Evolutionary conservation across 2,888 invertebrate species (phyloP).

Genomic region (Caenorhabditis doughertyi): DNA sequence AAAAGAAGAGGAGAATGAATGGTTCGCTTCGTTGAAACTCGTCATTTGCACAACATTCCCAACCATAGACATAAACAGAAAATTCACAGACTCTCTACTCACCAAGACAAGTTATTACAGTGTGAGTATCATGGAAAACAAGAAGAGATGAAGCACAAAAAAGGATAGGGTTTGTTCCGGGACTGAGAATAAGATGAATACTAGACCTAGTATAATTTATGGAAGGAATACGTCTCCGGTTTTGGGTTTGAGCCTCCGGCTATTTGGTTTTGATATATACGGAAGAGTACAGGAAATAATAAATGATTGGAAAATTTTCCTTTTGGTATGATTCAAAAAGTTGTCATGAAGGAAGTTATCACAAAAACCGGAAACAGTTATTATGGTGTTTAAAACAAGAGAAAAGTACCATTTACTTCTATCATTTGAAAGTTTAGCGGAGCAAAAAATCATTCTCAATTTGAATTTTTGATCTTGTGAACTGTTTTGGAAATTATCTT

Average conservation of each 20-base stretch:
- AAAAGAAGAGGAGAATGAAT: conserved; percentile 47
- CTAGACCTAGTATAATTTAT: conserved; percentile 47
- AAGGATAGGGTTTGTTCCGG: neutral
- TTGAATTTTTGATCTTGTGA: too few species aligned
- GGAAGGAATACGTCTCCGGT: conserved; percentile 30
- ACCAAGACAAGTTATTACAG: conserved; percentile 47
- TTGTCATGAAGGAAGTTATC: too few species aligned
- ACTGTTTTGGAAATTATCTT: too few species aligned
- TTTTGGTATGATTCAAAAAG: neutral
- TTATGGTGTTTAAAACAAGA: too few species aligned
- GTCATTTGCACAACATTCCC: conserved; percentile 52
- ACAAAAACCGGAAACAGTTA: too few species aligned
- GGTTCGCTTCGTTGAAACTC: conserved; percentile 61
- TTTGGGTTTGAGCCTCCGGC: conserved; percentile 41
- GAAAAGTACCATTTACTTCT: too few species aligned
- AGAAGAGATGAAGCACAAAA: conserved; percentile 17
- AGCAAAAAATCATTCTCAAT: too few species aligned
- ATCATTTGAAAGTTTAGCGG: too few species aligned
- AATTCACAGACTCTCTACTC: neutral
- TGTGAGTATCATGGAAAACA: conserved; percentile 26
- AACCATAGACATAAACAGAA: conserved; percentile 17
- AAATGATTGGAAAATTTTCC: neutral
- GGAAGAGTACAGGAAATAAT: neutral
- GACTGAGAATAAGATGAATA: conserved; percentile 46
- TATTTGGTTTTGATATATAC: conserved; percentile 38